Evolutionary conservation across 2,888 invertebrate species (phyloP).

Genomic region (Lissocephala sabroskyi): DNA sequence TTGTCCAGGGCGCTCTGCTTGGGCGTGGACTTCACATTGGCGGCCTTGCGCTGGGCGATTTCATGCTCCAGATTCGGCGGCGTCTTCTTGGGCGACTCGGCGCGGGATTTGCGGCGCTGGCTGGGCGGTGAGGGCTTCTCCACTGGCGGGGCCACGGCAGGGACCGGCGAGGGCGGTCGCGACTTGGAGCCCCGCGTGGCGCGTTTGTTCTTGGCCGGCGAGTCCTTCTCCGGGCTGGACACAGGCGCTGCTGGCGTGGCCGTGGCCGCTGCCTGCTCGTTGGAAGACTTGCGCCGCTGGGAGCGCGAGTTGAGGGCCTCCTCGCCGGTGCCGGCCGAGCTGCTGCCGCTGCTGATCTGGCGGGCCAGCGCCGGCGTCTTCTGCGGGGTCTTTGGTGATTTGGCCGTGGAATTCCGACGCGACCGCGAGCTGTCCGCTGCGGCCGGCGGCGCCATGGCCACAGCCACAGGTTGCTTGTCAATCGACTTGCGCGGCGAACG

Average conservation of each 20-base stretch:
- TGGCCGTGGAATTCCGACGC: constrained; percentile 45
- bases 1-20: constrained; percentile 75
- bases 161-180: constrained; percentile 32
- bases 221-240: constrained; percentile 9
- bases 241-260: too few relatives aligned
- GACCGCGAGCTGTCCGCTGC: constrained; percentile 24
- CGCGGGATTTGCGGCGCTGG: constrained; percentile 32
- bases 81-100: constrained; percentile 46
- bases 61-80: constrained; percentile 66
- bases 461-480: constrained; percentile 29
- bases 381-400: constrained; percentile 55
- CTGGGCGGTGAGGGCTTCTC: not conserved
- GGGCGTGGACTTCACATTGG: constrained; percentile 37
- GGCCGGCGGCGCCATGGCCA: constrained; percentile 3
- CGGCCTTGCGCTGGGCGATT: constrained; percentile 67
- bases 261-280: constrained; percentile 45
- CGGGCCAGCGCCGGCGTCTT: constrained; percentile 28
- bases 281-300: constrained; percentile 45
- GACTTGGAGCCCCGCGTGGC: constrained; percentile 57
- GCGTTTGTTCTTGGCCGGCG: constrained; percentile 29
- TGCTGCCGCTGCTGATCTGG: constrained; percentile 23
- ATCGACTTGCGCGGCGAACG: constrained; percentile 57
- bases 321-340: constrained; percentile 14
- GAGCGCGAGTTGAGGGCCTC: constrained; percentile 7
- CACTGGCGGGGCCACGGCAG: constrained; percentile 1